These are phyloP conservation scores for Polypedilum pembai DNA, from an alignment of 1,140 invertebrate species.

Conservation along the genomic window DNA sequence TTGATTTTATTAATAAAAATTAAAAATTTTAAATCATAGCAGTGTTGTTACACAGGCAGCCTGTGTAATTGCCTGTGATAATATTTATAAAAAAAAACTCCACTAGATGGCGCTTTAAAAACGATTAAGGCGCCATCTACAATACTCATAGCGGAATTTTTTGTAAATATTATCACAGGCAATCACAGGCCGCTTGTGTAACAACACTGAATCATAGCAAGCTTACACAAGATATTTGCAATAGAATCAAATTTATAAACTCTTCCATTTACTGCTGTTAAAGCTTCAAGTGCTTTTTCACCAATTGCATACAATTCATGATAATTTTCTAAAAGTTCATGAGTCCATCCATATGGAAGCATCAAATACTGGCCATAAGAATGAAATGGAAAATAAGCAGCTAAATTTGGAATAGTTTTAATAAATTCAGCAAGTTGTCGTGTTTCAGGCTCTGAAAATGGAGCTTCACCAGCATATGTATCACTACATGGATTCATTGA, in stretches of 20 bases:
- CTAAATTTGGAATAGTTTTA: constrained; percentile 41
- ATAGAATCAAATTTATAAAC: constrained; percentile 47
- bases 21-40: constrained; percentile 31
- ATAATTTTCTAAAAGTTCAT: constrained; percentile 46
- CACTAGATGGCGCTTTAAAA: no score
- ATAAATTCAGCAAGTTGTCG: constrained; percentile 44
- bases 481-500: constrained; percentile 49
- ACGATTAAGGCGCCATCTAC: no score
- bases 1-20: constrained; percentile 29
- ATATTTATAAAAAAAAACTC: no score
- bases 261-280: constrained; percentile 48
- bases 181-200: no score
- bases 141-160: no score
- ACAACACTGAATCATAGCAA: no score
- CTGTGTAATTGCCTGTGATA: no score
- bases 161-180: no score
- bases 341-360: constrained; percentile 43
- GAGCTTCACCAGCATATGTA: constrained; percentile 49
- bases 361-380: constrained; percentile 45
- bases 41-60: no score
- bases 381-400: constrained; percentile 47
- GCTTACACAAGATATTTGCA: constrained; percentile 50
- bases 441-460: constrained; percentile 57
- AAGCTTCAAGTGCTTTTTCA: constrained; percentile 43
- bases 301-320: constrained; percentile 47